Conservation (phyloP, 1,140 invertebrate genomes). For the Drosophila biarmipes region DNA sequence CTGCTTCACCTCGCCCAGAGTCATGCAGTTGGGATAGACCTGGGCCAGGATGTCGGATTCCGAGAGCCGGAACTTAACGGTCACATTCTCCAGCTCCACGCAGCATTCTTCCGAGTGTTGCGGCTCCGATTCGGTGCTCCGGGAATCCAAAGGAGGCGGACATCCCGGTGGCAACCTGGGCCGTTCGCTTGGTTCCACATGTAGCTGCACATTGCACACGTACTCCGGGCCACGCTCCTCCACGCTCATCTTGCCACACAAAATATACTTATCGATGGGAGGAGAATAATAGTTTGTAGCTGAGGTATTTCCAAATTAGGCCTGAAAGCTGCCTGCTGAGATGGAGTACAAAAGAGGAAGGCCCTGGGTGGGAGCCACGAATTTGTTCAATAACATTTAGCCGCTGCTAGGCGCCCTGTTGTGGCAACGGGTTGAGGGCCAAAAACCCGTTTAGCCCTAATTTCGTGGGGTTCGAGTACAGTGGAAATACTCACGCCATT, state of each 20-base stretch:
- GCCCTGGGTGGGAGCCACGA: conserved; percentile 13
- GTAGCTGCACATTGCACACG: conserved; percentile 61
- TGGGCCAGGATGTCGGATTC: conserved; percentile 72
- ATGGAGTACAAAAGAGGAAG: conserved; percentile 1
- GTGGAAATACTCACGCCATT: not conserved
- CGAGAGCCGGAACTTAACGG: conserved; percentile 75
- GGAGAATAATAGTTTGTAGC: conserved; percentile 9
- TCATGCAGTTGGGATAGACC: conserved; percentile 81
- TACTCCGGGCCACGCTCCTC: conserved; percentile 23
- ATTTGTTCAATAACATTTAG: conserved; percentile 74
- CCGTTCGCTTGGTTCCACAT: conserved; percentile 41
- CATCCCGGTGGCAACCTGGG: conserved; percentile 36
- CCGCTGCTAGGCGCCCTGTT: conserved; percentile 73
- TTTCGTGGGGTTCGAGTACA: conserved; percentile 10
- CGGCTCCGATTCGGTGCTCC: conserved; percentile 52
- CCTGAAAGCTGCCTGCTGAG: conserved; percentile 43
- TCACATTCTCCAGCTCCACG: conserved; percentile 67
- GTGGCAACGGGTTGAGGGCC: conserved; percentile 59
- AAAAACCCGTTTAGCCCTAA: conserved; percentile 10
- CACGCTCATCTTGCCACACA: conserved; percentile 47
- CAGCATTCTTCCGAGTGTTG: conserved; percentile 39
- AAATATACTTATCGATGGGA: conserved; percentile 16
- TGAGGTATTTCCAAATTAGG: conserved; percentile 16
- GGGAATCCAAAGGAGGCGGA: conserved; percentile 5
- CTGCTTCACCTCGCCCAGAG: conserved; percentile 72